Conservation (phyloP, 2,113 vertebrate species). For the Seriola aureovittata region DNA sequence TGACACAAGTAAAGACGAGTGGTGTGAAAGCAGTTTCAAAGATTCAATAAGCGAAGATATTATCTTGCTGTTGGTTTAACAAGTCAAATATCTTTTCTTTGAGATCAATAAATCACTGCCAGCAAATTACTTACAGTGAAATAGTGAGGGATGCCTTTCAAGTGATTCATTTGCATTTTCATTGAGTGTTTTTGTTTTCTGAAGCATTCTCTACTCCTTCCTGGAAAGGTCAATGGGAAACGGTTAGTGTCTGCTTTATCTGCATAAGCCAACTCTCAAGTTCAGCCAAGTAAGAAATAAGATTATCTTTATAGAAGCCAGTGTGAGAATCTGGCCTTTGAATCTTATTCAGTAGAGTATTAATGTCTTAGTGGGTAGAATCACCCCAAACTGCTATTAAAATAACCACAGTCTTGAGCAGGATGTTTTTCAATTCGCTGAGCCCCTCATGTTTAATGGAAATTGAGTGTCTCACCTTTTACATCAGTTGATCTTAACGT, state of each 20-base stretch:
- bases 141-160: conserved; percentile 63
- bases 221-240: conserved; percentile 82
- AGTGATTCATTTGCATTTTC: conserved; percentile 81
- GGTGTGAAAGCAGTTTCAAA: conserved; percentile 40
- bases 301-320: conserved; percentile 79
- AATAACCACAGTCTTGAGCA: conserved; percentile 69
- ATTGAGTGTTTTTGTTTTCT: conserved; percentile 81
- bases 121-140: conserved; percentile 59
- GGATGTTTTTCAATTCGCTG: conserved; percentile 72
- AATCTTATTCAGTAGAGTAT: conserved; percentile 76
- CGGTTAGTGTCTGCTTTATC: conserved; percentile 78
- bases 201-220: conserved; percentile 66
- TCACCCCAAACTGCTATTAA: conserved; percentile 73
- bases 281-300: conserved; percentile 83
- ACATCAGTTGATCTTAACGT: conserved; percentile 77
- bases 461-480: conserved; percentile 75
- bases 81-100: conserved; percentile 55
- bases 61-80: conserved; percentile 56
- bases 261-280: conserved; percentile 78
- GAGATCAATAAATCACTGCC: conserved; percentile 74
- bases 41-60: conserved; percentile 49
- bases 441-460: conserved; percentile 72
- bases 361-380: conserved; percentile 74
- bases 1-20: conserved; percentile 39
- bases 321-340: conserved; percentile 78